Conservation (phyloP, 2,113 vertebrate genomes). For the Xenopus laevis region DNA sequence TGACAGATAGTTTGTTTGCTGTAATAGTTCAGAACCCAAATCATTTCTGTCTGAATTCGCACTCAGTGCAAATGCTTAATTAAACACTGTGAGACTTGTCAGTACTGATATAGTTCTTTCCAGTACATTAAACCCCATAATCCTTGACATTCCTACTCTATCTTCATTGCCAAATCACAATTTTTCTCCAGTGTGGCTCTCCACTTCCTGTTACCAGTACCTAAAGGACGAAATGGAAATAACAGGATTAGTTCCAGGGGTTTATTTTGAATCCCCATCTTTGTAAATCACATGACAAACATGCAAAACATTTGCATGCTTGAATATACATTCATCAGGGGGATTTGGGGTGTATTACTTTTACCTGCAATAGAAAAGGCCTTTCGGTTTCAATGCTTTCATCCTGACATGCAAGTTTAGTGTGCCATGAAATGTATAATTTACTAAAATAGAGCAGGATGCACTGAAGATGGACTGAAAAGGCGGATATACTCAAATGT, state of each 20-base stretch:
- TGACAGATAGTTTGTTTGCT: constrained; percentile 63
- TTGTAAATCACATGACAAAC: constrained; percentile 22
- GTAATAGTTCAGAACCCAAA: constrained; percentile 57
- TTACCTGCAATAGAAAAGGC: no score
- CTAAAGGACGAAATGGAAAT: constrained; percentile 24
- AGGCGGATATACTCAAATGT: no score
- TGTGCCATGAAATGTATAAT: no score
- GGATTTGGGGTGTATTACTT: background rate
- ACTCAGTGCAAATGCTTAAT: constrained; percentile 68
- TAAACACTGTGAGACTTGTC: constrained; percentile 69
- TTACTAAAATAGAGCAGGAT: no score
- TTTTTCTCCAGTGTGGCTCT: constrained; percentile 48
- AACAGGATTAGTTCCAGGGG: constrained; percentile 4
- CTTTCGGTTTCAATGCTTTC: no score
- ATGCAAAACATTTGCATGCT: constrained; percentile 2
- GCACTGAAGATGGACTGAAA: no score
- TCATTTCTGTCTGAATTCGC: constrained; percentile 55
- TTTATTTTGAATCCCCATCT: constrained; percentile 27
- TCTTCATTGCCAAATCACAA: constrained; percentile 49
- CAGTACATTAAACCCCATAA: constrained; percentile 63
- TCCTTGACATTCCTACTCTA: constrained; percentile 61
- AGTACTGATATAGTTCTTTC: constrained; percentile 67
- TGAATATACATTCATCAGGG: background rate
- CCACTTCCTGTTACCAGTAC: constrained; percentile 46
- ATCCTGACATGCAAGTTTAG: no score